Percentiles rank a stretch among this genome's conserved stretches.
Evolutionary conservation across 2,113 vertebrate species (phyloP).

Genomic region (Hippocampus zosterae): DNA sequence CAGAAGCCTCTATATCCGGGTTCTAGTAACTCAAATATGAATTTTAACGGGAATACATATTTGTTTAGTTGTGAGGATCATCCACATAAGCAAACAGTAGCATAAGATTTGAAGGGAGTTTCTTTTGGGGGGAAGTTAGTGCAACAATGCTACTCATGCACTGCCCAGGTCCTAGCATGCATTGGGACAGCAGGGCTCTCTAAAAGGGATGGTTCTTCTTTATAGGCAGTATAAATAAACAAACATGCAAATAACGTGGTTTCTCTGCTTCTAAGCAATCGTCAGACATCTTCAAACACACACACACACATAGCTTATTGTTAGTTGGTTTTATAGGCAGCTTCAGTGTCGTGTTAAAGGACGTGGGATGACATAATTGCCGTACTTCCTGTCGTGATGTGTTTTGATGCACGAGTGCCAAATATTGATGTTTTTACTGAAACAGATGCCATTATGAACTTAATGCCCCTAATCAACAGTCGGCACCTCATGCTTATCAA

Average conservation of each 20-base stretch:
- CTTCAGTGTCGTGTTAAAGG: slow-evolving; percentile 16
- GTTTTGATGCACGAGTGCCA: background rate
- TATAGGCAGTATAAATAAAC: slow-evolving; percentile 47
- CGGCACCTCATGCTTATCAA: background rate
- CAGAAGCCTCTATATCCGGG: background rate
- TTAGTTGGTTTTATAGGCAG: slow-evolving; percentile 34
- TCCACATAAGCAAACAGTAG: slow-evolving; percentile 6
- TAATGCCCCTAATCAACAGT: background rate
- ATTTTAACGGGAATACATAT: background rate
- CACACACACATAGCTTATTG: slow-evolving; percentile 40
- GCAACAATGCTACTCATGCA: slow-evolving; percentile 35
- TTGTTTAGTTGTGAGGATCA: background rate
- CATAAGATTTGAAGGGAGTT: background rate
- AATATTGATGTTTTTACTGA: slow-evolving; percentile 4
- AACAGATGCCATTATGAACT: slow-evolving; percentile 5
- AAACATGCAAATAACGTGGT: slow-evolving; percentile 58
- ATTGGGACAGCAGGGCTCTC: slow-evolving; percentile 21
- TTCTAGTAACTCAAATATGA: background rate
- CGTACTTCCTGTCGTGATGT: background rate
- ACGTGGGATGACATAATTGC: background rate
- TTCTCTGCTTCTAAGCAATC: background rate
- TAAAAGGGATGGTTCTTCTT: slow-evolving; percentile 25
- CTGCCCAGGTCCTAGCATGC: slow-evolving; percentile 48
- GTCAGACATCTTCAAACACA: slow-evolving; percentile 2
- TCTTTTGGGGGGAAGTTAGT: slow-evolving; percentile 6